Percentiles rank a stretch among this genome's conserved stretches.
Conservation (phyloP, 2,797 vertebrate genomes). For the Cyprinella venusta region DNA sequence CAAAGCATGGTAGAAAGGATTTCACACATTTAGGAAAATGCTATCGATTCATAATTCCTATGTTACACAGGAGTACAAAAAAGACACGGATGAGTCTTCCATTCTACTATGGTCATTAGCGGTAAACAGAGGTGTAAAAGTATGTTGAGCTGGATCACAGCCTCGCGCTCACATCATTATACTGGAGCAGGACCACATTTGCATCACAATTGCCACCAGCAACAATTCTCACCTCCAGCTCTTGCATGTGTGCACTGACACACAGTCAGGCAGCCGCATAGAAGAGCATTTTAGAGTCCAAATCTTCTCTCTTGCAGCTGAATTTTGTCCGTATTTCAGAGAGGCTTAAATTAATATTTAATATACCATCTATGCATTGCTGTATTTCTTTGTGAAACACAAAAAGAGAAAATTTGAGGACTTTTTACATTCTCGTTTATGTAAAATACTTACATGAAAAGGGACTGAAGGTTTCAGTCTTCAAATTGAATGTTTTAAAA, state of each 20-base stretch:
- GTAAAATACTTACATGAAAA: neutral
- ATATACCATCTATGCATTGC: neutral
- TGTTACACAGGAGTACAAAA: neutral
- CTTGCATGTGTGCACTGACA: neutral
- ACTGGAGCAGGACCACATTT: constrained; percentile 30
- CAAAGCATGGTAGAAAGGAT: neutral
- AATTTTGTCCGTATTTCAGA: neutral
- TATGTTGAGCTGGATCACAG: constrained; percentile 37
- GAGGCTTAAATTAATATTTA: neutral
- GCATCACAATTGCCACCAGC: constrained; percentile 44
- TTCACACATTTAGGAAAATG: neutral
- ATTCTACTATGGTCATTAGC: neutral
- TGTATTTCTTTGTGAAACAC: neutral
- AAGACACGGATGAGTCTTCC: neutral
- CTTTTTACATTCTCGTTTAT: neutral
- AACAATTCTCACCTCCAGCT: constrained; percentile 23
- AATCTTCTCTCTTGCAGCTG: neutral
- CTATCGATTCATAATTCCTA: neutral
- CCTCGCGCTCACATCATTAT: constrained; percentile 24
- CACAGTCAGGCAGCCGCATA: neutral
- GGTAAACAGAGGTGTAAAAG: constrained; percentile 28
- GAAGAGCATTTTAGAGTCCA: neutral
- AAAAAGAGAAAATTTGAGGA: neutral
- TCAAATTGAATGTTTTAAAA: neutral
- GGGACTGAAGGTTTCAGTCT: neutral